Evolutionary conservation across 2,888 invertebrate species (phyloP).

Genomic region (Amblyjoppa fuscipennis): DNA sequence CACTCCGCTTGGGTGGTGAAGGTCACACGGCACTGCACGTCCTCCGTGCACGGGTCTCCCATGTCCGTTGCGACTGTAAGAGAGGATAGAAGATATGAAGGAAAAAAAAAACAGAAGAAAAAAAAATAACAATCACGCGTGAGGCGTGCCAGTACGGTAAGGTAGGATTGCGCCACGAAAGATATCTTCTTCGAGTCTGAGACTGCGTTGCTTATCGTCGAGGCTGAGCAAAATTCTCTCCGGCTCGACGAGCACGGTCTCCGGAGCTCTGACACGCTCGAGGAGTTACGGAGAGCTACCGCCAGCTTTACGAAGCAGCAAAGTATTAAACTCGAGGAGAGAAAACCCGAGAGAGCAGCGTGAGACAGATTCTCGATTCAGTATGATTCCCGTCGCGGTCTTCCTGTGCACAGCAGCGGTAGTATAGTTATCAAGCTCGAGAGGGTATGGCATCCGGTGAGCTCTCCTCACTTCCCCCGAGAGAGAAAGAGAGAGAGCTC

Average conservation of each 20-base stretch:
- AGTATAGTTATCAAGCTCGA: constrained; percentile 28
- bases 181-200: constrained; percentile 35
- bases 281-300: constrained; percentile 48
- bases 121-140: constrained; percentile 11
- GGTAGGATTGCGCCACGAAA: constrained; percentile 21
- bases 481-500: background rate
- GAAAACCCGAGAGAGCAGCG: constrained; percentile 50
- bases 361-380: constrained; percentile 68
- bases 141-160: background rate
- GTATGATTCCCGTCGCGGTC: constrained; percentile 50
- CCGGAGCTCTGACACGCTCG: constrained; percentile 64
- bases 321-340: constrained; percentile 32
- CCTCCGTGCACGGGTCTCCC: constrained; percentile 81
- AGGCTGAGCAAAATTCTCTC: constrained; percentile 50
- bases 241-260: constrained; percentile 68
- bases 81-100: constrained; percentile 34
- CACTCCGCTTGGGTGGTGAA: constrained; percentile 83
- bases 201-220: constrained; percentile 31
- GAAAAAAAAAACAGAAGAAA: constrained; percentile 26
- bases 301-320: constrained; percentile 14
- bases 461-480: constrained; percentile 6
- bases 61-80: constrained; percentile 79
- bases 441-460: constrained; percentile 36
- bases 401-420: background rate
- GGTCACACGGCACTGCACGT: constrained; percentile 82